These are phyloP conservation scores for Corapipo altera DNA, from an alignment of 2,113 vertebrate genomes.

Conservation along the genomic window DNA sequence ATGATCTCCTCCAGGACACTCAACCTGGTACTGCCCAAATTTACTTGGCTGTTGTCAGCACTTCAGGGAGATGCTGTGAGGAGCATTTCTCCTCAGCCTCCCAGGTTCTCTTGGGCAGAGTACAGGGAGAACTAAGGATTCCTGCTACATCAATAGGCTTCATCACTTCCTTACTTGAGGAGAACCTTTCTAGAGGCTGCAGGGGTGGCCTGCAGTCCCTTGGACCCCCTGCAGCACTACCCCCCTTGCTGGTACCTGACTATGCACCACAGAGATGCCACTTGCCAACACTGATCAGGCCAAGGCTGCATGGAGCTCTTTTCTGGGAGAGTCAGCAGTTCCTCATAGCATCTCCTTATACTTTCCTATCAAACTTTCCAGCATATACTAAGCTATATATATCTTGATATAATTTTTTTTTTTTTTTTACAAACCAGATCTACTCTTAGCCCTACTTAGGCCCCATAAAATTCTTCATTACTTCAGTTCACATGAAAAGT, in stretches of 20 bases:
- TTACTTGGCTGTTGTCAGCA: background rate
- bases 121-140: background rate
- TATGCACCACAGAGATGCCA: background rate
- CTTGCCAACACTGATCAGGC: background rate
- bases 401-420: background rate
- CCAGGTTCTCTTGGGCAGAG: background rate
- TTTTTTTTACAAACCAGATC: background rate
- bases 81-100: background rate
- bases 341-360: background rate
- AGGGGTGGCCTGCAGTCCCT: background rate
- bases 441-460: background rate
- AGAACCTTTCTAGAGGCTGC: background rate
- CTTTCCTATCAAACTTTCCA: background rate
- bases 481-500: background rate
- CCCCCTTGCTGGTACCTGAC: fast-evolving
- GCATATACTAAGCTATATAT: fast-evolving
- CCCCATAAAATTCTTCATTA: background rate
- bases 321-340: background rate
- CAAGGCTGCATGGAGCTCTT: background rate
- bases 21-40: background rate
- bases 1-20: background rate
- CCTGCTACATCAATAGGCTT: background rate
- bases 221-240: background rate
- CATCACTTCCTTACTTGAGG: background rate
- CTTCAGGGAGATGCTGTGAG: background rate